phyloP scores from a whole-genome alignment of 2,888 invertebrate genomes.

The Rotaria socialis region DNA sequence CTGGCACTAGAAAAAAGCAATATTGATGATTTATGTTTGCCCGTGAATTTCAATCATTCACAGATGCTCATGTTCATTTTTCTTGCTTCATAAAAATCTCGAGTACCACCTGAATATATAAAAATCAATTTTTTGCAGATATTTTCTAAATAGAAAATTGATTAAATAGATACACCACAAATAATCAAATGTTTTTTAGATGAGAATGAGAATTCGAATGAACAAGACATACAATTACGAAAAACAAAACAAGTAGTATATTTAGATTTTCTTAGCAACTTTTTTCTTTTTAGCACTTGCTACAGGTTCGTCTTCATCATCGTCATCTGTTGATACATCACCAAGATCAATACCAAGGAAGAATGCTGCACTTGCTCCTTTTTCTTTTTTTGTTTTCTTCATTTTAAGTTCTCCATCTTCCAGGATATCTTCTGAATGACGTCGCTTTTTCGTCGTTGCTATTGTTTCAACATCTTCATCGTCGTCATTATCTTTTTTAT shows the following conservation, averaged over 20 bases:
- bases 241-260: neutral
- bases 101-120: neutral
- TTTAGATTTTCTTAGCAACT: neutral
- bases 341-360: neutral
- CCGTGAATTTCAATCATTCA: neutral
- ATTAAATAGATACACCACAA: neutral
- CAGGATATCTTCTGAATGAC: neutral
- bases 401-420: slow-evolving; percentile 8
- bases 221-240: neutral
- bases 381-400: neutral
- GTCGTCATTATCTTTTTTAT: no score
- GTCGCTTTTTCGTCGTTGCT: neutral
- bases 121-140: neutral
- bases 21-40: neutral
- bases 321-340: neutral
- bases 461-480: neutral
- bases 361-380: neutral
- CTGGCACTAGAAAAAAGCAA: neutral
- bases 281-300: neutral
- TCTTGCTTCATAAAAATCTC: no score
- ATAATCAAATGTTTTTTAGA: neutral
- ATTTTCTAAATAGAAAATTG: no score
- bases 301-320: neutral
- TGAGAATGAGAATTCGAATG: neutral
- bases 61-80: no score